These are phyloP conservation scores for Brachionus rotundiformis DNA, from an alignment of 1,140 invertebrate species.

Conservation along the genomic window DNA sequence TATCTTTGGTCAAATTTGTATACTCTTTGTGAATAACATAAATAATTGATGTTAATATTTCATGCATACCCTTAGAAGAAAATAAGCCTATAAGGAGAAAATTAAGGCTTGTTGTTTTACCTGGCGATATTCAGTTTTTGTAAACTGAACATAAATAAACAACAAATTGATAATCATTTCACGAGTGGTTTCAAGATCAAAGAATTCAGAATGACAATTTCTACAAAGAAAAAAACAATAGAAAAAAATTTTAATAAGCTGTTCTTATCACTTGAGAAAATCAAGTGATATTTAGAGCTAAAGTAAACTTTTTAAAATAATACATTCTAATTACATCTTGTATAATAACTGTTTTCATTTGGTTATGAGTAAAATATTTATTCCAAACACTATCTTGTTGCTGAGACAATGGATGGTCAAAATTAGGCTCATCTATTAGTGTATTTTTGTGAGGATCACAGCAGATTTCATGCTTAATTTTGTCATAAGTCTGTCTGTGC, in stretches of 20 bases:
- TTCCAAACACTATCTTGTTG: constrained; percentile 45
- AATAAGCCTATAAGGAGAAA: too few relatives aligned
- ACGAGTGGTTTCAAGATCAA: not conserved
- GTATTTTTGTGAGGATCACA: constrained; percentile 16
- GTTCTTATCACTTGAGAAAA: not conserved
- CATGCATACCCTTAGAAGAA: constrained; percentile 38
- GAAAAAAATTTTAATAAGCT: not conserved
- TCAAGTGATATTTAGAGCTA: not conserved
- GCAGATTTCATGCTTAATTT: constrained; percentile 41
- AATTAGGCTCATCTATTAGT: not conserved
- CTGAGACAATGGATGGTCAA: constrained; percentile 46
- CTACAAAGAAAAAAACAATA: not conserved
- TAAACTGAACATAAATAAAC: constrained; percentile 50
- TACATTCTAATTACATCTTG: constrained; percentile 52
- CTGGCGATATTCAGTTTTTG: constrained; percentile 38
- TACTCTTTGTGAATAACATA: constrained; percentile 39
- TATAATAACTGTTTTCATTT: constrained; percentile 34
- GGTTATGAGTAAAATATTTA: constrained; percentile 35
- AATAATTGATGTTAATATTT: constrained; percentile 39
- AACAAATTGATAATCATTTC: constrained; percentile 21
- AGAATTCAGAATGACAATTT: constrained; percentile 41
- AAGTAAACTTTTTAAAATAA: not conserved
- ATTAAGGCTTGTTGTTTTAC: constrained; percentile 13
- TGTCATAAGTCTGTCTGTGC: constrained; percentile 35
- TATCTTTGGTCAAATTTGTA: not conserved